Conservation (phyloP, 2,113 vertebrate species). For the Marmota flaviventris region DNA sequence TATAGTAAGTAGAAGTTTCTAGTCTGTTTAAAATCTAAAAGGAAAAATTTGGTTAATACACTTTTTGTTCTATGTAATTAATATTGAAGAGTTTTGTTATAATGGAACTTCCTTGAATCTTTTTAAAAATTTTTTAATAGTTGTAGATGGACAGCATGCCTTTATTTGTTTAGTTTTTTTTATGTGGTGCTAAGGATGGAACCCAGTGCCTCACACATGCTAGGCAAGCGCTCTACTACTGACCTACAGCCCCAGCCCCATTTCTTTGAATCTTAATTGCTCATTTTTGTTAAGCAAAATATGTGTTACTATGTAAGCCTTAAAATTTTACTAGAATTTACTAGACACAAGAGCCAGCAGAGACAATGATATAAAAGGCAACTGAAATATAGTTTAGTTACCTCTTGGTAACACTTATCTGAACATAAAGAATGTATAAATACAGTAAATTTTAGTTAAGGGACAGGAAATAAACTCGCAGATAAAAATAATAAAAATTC, state of each 20-base stretch:
- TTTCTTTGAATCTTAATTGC: not conserved
- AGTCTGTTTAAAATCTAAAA: constrained; percentile 47
- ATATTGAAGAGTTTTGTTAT: constrained; percentile 31
- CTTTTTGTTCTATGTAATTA: constrained; percentile 52
- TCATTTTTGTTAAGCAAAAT: constrained; percentile 39
- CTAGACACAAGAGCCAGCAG: not conserved
- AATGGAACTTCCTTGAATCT: not conserved
- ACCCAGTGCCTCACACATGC: too few species aligned
- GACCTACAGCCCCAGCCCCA: too few species aligned
- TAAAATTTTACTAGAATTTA: constrained; percentile 39
- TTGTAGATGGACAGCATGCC: too few species aligned
- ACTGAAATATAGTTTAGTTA: not conserved
- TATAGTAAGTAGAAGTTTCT: not conserved
- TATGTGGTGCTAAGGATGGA: too few species aligned
- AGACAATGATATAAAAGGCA: constrained; percentile 11
- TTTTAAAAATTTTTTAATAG: too few species aligned
- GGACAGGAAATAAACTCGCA: not conserved
- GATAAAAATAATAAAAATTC: not conserved
- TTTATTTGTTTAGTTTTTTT: too few species aligned
- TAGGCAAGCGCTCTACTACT: too few species aligned
- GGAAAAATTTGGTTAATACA: not conserved
- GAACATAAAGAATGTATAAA: not conserved
- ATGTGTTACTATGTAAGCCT: not conserved
- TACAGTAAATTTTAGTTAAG: constrained; percentile 31
- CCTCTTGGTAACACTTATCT: not conserved